Conservation (phyloP, 2,113 vertebrate species). For the Nothocercus nigrocapillus region DNA sequence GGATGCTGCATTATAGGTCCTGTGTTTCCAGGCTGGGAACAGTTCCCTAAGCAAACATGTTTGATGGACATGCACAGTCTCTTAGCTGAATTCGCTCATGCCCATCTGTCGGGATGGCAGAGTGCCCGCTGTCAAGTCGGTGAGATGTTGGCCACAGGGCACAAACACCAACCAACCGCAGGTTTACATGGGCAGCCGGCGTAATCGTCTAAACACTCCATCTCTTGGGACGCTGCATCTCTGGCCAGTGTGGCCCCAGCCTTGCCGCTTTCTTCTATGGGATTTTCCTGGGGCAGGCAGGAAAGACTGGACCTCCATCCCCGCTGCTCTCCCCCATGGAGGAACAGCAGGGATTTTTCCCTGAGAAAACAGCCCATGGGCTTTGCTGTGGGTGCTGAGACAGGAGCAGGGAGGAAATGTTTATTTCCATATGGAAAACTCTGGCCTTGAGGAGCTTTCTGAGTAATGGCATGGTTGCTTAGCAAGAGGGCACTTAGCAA, state of each 20-base stretch:
- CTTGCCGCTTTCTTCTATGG: not conserved
- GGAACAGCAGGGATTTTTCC: not conserved
- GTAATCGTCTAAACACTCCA: not conserved
- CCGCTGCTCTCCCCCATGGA: fast-evolving
- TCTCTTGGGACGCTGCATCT: not conserved
- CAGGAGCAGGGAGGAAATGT: not conserved
- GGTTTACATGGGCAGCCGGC: not conserved
- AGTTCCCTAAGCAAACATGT: not conserved
- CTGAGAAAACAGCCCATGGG: not conserved
- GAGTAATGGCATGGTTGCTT: not conserved
- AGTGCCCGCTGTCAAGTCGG: not conserved
- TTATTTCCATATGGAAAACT: not conserved
- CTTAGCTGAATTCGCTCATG: not conserved
- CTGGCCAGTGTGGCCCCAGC: not conserved
- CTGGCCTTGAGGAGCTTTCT: not conserved
- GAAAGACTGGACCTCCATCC: not conserved
- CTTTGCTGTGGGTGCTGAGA: not conserved
- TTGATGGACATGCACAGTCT: not conserved
- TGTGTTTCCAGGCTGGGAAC: not conserved
- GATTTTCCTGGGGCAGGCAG: not conserved
- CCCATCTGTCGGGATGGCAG: constrained; percentile 23
- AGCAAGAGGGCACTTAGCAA: not conserved
- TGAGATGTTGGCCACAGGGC: not conserved
- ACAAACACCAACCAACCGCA: not conserved
- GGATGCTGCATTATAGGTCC: not conserved